phyloP scores from a whole-genome alignment of 2,888 invertebrate genomes.

The Cataglyphis livida region DNA sequence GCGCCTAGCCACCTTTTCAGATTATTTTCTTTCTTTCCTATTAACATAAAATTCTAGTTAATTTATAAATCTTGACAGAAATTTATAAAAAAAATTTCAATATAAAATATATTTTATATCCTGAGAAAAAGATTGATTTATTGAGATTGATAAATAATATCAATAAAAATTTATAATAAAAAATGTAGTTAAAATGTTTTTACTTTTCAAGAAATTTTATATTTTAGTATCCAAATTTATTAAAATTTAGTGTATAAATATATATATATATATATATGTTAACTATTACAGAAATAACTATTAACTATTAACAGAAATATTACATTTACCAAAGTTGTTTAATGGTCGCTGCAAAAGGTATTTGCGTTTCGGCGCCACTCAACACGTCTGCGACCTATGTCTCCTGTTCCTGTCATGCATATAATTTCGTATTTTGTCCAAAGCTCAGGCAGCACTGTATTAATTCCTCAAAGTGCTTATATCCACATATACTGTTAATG shows the following conservation, averaged over 20 bases:
- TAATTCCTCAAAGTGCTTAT: conserved; percentile 47
- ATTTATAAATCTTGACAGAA: neutral
- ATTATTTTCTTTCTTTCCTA: conserved; percentile 68
- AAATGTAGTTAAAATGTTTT: neutral
- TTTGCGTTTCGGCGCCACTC: conserved; percentile 86
- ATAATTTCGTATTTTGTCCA: conserved; percentile 81
- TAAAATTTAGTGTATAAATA: neutral
- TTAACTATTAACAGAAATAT: neutral
- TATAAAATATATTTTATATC: neutral
- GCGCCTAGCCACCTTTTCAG: conserved; percentile 84
- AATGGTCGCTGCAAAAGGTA: conserved; percentile 56
- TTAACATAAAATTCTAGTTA: neutral
- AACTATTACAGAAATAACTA: neutral
- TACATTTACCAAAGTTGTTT: conserved; percentile 38
- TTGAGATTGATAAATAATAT: neutral
- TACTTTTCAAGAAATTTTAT: neutral
- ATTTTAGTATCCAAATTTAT: neutral
- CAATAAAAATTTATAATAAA: neutral
- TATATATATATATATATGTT: neutral
- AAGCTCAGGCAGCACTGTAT: conserved; percentile 68
- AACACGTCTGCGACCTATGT: conserved; percentile 85
- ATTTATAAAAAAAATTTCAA: conserved; percentile 20
- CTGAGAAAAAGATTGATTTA: neutral
- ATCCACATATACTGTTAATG: conserved; percentile 42
- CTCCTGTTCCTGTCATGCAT: conserved; percentile 85